These are phyloP conservation scores for Elephas maximus DNA, from an alignment of 2,113 vertebrate genomes.

Conservation along the genomic window DNA sequence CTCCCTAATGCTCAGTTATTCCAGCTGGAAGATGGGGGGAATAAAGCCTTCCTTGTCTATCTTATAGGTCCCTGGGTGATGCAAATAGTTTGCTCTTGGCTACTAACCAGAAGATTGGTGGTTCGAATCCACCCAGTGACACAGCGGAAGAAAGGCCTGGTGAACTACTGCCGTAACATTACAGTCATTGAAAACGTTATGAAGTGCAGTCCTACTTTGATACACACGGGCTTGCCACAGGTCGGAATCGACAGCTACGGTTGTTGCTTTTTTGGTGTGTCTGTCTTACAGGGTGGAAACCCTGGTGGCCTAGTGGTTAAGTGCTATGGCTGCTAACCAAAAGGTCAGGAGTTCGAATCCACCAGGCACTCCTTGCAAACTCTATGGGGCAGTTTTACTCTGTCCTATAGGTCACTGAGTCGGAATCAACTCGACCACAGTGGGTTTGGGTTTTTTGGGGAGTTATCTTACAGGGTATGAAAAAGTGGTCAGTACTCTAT, in stretches of 20 bases:
- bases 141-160: not conserved
- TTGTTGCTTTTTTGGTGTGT: not conserved
- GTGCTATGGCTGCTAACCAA: too few species aligned
- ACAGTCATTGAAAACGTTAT: not conserved
- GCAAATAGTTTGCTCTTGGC: too few species aligned
- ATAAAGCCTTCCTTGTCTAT: not conserved
- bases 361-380: too few species aligned
- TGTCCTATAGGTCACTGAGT: too few species aligned
- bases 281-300: not conserved
- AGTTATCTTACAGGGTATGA: not conserved
- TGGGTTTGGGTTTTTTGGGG: too few species aligned
- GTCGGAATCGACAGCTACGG: too few species aligned
- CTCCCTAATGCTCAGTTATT: not conserved
- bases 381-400: too few species aligned
- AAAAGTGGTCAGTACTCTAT: not conserved
- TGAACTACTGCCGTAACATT: not conserved
- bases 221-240: too few species aligned
- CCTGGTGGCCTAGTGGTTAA: too few species aligned
- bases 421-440: too few species aligned
- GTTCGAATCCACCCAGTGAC: not conserved
- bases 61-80: not conserved
- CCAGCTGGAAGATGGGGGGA: not conserved
- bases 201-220: too few species aligned
- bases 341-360: too few species aligned
- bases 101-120: not conserved